Evolutionary conservation across 2,797 vertebrate species (phyloP).

Genomic region (Simalia tracyae): DNA sequence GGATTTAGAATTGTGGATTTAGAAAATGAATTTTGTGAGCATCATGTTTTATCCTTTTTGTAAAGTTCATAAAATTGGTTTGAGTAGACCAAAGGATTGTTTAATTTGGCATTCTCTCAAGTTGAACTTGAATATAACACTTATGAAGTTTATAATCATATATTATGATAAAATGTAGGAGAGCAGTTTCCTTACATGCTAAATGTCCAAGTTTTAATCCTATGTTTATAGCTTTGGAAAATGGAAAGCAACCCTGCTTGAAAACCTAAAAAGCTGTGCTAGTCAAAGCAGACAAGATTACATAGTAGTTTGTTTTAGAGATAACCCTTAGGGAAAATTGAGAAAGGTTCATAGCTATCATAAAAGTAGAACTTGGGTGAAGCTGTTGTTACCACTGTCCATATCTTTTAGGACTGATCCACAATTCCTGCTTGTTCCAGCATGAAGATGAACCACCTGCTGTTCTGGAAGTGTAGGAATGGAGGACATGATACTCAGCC

Average conservation of each 20-base stretch:
- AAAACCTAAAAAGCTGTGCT: neutral
- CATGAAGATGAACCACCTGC: too few relatives aligned
- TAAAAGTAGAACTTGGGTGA: neutral
- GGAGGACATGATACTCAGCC: too few relatives aligned
- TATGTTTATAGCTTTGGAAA: neutral
- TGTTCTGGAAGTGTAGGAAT: too few relatives aligned
- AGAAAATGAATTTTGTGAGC: slow-evolving; percentile 54
- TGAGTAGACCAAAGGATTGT: neutral
- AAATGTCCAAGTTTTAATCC: neutral
- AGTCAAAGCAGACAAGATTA: neutral
- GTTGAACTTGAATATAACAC: neutral
- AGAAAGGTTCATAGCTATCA: neutral
- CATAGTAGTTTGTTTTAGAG: neutral
- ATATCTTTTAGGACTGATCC: too few relatives aligned
- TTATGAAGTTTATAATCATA: neutral
- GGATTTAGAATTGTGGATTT: slow-evolving; percentile 24
- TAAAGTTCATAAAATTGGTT: neutral
- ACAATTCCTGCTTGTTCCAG: too few relatives aligned
- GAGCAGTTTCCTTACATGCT: neutral
- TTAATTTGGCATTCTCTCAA: neutral
- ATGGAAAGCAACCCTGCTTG: neutral
- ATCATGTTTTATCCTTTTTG: slow-evolving; percentile 17
- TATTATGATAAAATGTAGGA: neutral
- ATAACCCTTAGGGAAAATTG: neutral
- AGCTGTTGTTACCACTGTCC: neutral